phyloP scores from a whole-genome alignment of 2,888 invertebrate genomes.

The Tuta absoluta region DNA sequence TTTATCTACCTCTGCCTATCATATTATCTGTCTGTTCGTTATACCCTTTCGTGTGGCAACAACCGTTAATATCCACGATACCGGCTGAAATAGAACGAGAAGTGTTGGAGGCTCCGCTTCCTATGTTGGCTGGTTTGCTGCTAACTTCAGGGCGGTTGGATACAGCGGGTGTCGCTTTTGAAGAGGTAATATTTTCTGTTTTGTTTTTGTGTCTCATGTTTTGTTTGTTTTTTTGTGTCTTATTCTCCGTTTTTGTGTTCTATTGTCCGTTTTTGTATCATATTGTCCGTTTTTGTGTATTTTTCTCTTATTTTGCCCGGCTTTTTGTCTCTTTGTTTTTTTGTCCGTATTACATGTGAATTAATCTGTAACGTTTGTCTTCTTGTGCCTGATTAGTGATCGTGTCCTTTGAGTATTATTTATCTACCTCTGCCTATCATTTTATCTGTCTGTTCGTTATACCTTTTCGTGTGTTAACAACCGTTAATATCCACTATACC shows the following conservation, averaged over 20 bases:
- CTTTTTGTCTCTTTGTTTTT: no score
- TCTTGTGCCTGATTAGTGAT: no score
- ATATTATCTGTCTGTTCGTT: constrained; percentile 59
- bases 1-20: no score
- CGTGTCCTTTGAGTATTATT: no score
- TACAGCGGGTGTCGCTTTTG: background rate
- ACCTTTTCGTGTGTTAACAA: constrained; percentile 93
- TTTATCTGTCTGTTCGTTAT: constrained; percentile 61
- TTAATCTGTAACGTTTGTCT: no score
- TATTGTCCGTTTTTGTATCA: background rate
- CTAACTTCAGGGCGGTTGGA: constrained; percentile 39
- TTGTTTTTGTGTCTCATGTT: background rate
- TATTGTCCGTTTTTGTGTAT: no score
- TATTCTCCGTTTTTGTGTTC: background rate
- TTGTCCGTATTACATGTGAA: no score
- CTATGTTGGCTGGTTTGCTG: constrained; percentile 88
- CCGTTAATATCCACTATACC: constrained; percentile 91
- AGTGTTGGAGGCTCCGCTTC: constrained; percentile 86
- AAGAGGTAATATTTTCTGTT: constrained; percentile 30
- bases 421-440: no score
- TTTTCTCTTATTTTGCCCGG: no score
- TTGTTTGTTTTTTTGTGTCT: background rate
- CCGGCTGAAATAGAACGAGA: constrained; percentile 77
- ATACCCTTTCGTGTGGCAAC: constrained; percentile 93
- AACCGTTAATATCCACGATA: constrained; percentile 89